These are phyloP conservation scores for Muraenolepis orangiensis DNA, from an alignment of 2,797 vertebrate genomes.

Conservation along the genomic window DNA sequence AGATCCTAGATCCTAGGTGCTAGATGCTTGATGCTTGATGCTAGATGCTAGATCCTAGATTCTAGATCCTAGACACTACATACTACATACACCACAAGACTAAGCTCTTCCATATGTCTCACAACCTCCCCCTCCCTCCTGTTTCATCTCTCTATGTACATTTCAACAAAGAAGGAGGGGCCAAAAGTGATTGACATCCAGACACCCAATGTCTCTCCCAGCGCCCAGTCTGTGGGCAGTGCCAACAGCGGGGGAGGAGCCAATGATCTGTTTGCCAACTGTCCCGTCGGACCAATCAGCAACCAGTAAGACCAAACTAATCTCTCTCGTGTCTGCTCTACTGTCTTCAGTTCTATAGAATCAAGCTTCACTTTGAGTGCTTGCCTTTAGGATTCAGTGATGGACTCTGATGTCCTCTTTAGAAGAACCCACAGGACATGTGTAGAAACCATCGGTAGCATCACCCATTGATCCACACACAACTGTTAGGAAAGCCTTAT, in stretches of 20 bases:
- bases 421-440: too few relatives aligned
- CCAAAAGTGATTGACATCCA: conserved; percentile 81
- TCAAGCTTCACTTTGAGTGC: not conserved
- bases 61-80: too few relatives aligned
- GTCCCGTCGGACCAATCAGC: conserved; percentile 76
- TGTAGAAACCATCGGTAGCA: too few relatives aligned
- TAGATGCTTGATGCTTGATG: too few relatives aligned
- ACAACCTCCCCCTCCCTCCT: not conserved
- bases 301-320: conserved; percentile 75
- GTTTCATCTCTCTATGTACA: not conserved
- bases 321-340: not conserved
- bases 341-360: not conserved
- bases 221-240: conserved; percentile 86
- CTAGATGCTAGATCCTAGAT: too few relatives aligned
- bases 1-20: too few relatives aligned
- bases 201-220: conserved; percentile 84
- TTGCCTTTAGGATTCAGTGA: not conserved
- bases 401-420: not conserved
- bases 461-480: too few relatives aligned
- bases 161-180: conserved; percentile 77
- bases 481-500: too few relatives aligned
- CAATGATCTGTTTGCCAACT: conserved; percentile 82
- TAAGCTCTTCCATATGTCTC: not conserved
- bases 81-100: too few relatives aligned
- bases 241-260: conserved; percentile 80